Evolutionary conservation across 2,888 invertebrate genomes (phyloP).

Genomic region (Epiperipatus broadwayi): DNA sequence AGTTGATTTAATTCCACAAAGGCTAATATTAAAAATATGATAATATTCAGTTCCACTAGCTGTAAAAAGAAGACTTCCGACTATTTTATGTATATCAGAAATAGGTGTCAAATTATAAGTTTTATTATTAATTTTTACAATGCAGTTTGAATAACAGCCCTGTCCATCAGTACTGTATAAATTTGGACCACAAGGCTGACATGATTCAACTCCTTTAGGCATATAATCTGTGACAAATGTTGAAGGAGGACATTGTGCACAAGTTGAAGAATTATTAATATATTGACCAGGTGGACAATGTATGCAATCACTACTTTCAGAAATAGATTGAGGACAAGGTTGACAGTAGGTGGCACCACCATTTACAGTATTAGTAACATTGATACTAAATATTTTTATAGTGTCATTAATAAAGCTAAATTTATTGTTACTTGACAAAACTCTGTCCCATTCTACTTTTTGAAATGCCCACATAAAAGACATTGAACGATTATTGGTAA

Average conservation of each 20-base stretch:
- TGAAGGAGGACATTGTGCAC: constrained; percentile 31
- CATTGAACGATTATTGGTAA: constrained; percentile 29
- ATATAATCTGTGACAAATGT: constrained; percentile 26
- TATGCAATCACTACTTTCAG: constrained; percentile 31
- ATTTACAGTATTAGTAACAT: constrained; percentile 35
- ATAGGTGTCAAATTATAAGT: constrained; percentile 24
- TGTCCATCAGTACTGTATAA: constrained; percentile 28
- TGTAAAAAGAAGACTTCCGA: constrained; percentile 29
- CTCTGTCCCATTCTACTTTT: constrained; percentile 21
- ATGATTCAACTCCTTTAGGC: constrained; percentile 27
- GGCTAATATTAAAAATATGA: constrained; percentile 34
- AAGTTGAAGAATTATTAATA: constrained; percentile 29
- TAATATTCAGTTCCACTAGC: constrained; percentile 36
- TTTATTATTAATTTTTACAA: constrained; percentile 22
- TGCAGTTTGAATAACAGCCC: constrained; percentile 32
- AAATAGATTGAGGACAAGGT: constrained; percentile 23
- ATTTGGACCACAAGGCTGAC: constrained; percentile 33
- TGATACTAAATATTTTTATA: constrained; percentile 35
- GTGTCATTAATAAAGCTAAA: constrained; percentile 23
- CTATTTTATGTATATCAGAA: constrained; percentile 27
- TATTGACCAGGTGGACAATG: constrained; percentile 36
- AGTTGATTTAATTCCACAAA: too few relatives aligned
- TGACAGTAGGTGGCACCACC: constrained; percentile 37
- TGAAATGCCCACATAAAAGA: constrained; percentile 35
- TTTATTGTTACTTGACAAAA: too few relatives aligned